Evolutionary conservation across 30 jellyfish, hydroid and myxozoan genomes (phyloP).

Genomic region (Turritopsis dohrnii): DNA sequence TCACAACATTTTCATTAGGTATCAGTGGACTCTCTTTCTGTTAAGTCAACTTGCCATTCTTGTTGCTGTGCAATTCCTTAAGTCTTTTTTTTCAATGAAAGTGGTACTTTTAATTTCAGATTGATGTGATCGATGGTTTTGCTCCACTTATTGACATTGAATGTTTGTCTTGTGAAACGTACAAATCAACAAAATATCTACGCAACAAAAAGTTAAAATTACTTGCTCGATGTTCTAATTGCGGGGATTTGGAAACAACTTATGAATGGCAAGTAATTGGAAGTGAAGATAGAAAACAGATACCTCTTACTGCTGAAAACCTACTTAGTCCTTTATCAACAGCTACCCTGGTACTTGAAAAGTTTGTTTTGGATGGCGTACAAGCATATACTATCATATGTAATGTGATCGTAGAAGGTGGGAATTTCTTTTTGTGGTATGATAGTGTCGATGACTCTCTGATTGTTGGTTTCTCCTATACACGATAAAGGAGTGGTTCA

Average conservation of each 20-base stretch:
- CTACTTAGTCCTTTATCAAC: slow-evolving; percentile 26
- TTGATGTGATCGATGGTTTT: slow-evolving; percentile 32
- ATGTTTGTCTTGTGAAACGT: slow-evolving; percentile 70
- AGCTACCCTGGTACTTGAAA: slow-evolving; percentile 20
- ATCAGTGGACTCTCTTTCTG: too few species aligned
- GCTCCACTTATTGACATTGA: slow-evolving; percentile 48
- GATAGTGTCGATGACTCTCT: too few species aligned
- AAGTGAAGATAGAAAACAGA: slow-evolving; percentile 17
- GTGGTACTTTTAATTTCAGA: slow-evolving; percentile 33
- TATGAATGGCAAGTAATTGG: slow-evolving; percentile 29
- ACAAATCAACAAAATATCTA: slow-evolving; percentile 53
- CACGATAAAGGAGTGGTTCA: too few species aligned
- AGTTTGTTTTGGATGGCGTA: slow-evolving; percentile 40
- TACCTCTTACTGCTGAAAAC: slow-evolving; percentile 16
- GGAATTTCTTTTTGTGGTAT: too few species aligned
- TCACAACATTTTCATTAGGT: too few species aligned
- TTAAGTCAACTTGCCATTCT: too few species aligned
- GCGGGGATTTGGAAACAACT: slow-evolving; percentile 27
- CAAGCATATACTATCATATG: slow-evolving; percentile 23
- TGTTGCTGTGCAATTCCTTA: too few species aligned
- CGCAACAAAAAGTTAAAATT: slow-evolving; percentile 44
- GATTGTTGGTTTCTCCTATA: too few species aligned
- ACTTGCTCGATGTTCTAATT: slow-evolving; percentile 53
- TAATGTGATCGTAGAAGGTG: slow-evolving; percentile 26
- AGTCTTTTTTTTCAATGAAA: too few species aligned